Base-by-base conservation (phyloP, 2,888 invertebrate genomes). In the Monopis laevigella region DNA sequence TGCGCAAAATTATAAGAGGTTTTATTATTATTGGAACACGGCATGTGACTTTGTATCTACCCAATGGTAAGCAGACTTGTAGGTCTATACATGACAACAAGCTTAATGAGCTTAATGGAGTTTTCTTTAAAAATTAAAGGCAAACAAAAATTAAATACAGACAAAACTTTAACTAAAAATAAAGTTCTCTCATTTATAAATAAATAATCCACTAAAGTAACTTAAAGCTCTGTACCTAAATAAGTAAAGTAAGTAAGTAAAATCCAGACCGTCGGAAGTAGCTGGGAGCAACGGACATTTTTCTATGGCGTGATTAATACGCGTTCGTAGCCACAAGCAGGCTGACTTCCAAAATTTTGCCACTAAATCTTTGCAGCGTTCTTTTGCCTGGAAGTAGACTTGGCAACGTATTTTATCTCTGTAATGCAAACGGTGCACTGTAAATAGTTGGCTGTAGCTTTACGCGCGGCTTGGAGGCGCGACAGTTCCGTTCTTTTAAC, bases 261-360 rank as follows among this genome's bases (percentile, higher is more conserved):
- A 36, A 21, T 21, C 36, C 21, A 36, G 36, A 36, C 36, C 36
- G 36, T 36, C 36, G 36, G 36, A 36, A 36, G 36, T 16, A 21
- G 21, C 17, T 17, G 14, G 21, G 21, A 36, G n/a, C 56, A 42
- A 57, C 51, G 56, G 56, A 57, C 67, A 72, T 73, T 71, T 70
- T 72, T 66, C 72, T 56, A 65, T 68, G 52, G 51, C 51, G 61
- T 69, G 73, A 78, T 75, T 71, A 78, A 78, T 74, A 69, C 59
- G 61, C 62, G 55, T n/a, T 39, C 30, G 68, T 57, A 14, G 62
- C 70, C 66, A 65, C 68, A 65, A 65, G 54, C 62, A 66, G 78
- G 80, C 78, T 74, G 64, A 74, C 77, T 77, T 78, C 80, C 80
- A 80, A 80, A 78, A 78, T 73, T 75, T 72, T 55, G 62, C 57